Conservation (phyloP, 2,888 invertebrate genomes). For the Alcis repandata region DNA sequence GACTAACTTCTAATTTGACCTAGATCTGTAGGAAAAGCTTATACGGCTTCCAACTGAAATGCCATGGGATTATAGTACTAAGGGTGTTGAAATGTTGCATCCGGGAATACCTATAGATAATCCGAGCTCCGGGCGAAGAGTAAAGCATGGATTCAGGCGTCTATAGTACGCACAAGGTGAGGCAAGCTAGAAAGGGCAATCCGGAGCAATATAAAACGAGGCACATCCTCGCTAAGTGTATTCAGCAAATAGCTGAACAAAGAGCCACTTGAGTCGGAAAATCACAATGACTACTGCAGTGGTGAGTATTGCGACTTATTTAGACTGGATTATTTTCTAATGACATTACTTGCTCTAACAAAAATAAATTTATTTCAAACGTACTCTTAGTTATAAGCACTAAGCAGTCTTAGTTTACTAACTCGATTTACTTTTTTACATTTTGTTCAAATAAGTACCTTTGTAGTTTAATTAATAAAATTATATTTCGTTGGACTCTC, state of each 20-base stretch:
- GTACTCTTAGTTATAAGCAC: not conserved
- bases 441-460: no score
- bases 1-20: constrained; percentile 14
- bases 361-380: not conserved
- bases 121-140: constrained; percentile 63
- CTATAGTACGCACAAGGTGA: constrained; percentile 82
- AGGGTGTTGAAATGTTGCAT: constrained; percentile 37
- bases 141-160: constrained; percentile 66
- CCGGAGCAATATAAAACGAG: constrained; percentile 83
- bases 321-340: constrained; percentile 6
- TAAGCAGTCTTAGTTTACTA: no score
- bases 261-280: constrained; percentile 64
- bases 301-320: constrained; percentile 66
- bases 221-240: constrained; percentile 79
- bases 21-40: constrained; percentile 17
- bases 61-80: not conserved
- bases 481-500: no score
- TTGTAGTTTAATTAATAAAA: no score
- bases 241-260: constrained; percentile 76
- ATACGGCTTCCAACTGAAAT: constrained; percentile 14
- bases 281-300: constrained; percentile 66
- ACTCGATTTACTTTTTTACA: no score
- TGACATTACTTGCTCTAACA: not conserved
- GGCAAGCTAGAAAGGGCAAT: constrained; percentile 84
- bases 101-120: constrained; percentile 51